Conservation (phyloP, 2,113 vertebrate species). For the Peromyscus maniculatus region DNA sequence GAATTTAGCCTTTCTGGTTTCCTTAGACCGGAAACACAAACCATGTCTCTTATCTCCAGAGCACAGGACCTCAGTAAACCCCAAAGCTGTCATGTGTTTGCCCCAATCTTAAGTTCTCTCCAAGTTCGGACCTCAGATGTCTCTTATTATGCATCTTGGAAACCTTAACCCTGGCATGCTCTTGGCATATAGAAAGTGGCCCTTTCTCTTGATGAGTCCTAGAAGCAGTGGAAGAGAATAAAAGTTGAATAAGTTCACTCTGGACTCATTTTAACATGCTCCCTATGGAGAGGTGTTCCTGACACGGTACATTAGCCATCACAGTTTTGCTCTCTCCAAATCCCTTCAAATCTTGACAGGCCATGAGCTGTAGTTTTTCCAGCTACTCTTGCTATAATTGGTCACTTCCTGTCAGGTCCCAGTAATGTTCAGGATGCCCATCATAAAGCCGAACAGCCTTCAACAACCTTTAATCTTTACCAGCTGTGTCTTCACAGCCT, state of each 20-base stretch:
- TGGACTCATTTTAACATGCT: not conserved
- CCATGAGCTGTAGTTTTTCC: not conserved
- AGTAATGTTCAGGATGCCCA: not conserved
- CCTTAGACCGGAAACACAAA: not conserved
- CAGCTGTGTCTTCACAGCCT: not conserved
- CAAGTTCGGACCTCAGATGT: not conserved
- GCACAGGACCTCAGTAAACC: not conserved
- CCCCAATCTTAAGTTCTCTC: not conserved
- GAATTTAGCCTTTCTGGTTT: not conserved
- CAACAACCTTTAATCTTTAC: slow-evolving; percentile 16
- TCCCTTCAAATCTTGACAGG: not conserved
- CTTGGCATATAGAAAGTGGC: not conserved
- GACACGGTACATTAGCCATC: not conserved
- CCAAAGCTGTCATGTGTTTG: not conserved
- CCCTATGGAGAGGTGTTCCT: not conserved
- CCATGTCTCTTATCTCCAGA: not conserved
- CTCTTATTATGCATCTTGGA: not conserved
- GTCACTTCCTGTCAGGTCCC: slow-evolving; percentile 58
- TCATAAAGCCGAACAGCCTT: not conserved
- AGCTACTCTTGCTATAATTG: not conserved
- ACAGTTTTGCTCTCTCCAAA: not conserved
- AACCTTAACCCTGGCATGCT: not conserved
- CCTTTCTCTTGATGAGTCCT: not conserved
- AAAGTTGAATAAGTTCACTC: not conserved
- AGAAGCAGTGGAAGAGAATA: not conserved